phyloP scores from a whole-genome alignment of 2,113 vertebrate genomes.

The Sinosuthora webbiana region DNA sequence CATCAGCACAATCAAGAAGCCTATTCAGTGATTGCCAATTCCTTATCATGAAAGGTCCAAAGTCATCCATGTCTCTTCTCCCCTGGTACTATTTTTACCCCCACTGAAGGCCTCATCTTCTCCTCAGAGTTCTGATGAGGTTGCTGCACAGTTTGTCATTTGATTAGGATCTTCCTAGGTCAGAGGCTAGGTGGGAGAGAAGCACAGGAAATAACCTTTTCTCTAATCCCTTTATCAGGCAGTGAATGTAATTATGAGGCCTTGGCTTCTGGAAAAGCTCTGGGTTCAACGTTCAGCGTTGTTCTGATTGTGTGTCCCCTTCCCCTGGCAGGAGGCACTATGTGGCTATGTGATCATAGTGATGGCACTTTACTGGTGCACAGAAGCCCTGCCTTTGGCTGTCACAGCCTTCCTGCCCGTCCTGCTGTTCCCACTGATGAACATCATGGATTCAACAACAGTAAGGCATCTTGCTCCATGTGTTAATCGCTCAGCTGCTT shows the following conservation, averaged over 20 bases:
- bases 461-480: constrained; percentile 60
- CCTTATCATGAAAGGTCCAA: constrained; percentile 8
- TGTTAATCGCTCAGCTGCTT: not conserved
- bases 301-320: not conserved
- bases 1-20: constrained; percentile 36
- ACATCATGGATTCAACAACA: constrained; percentile 83
- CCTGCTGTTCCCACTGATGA: constrained; percentile 89
- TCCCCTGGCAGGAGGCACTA: constrained; percentile 75
- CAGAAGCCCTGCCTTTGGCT: constrained; percentile 87
- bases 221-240: not conserved
- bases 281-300: not conserved
- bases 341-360: constrained; percentile 87
- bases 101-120: not conserved
- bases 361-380: constrained; percentile 94
- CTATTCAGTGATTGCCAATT: not conserved
- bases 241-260: not conserved
- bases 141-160: not conserved
- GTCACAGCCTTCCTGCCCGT: constrained; percentile 87
- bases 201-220: not conserved
- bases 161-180: not conserved
- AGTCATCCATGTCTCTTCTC: not conserved
- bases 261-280: not conserved
- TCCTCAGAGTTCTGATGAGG: not conserved
- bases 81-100: not conserved
- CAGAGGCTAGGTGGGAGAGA: not conserved